phyloP scores from a whole-genome alignment of 2,888 invertebrate species.

The Orthosia gracilis region DNA sequence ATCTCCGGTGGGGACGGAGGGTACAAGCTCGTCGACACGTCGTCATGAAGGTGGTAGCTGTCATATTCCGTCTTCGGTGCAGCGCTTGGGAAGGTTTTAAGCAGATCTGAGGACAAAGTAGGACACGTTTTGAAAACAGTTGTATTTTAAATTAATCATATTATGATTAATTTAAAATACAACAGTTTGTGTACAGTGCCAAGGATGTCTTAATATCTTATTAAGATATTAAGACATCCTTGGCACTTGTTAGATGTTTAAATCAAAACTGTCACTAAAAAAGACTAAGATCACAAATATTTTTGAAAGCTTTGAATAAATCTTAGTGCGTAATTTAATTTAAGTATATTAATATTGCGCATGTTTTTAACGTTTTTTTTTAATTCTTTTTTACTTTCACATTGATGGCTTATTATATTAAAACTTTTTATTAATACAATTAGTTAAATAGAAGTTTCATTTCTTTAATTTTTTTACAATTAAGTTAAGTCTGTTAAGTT shows the following conservation, averaged over 20 bases:
- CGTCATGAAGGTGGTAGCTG: constrained; percentile 78
- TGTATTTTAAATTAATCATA: background rate
- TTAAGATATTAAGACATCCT: background rate
- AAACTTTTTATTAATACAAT: background rate
- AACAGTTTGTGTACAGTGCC: too few relatives aligned
- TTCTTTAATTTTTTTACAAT: background rate
- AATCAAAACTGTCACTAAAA: background rate
- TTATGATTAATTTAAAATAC: too few relatives aligned
- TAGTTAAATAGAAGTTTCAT: background rate
- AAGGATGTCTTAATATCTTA: too few relatives aligned
- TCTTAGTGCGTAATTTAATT: constrained; percentile 1
- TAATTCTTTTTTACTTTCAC: background rate
- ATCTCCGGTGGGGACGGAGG: constrained; percentile 86
- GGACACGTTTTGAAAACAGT: background rate
- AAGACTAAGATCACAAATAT: background rate
- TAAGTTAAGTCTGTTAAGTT: background rate
- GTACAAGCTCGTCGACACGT: constrained; percentile 79
- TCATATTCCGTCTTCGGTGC: constrained; percentile 82
- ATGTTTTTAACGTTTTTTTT: constrained; percentile 9
- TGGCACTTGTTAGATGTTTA: background rate
- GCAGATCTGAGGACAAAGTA: constrained; percentile 80
- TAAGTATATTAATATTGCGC: background rate
- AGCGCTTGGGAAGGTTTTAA: constrained; percentile 85
- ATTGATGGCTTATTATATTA: background rate
- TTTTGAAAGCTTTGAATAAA: background rate